Conservation (phyloP, 2,888 invertebrate species). For the Osedax fenrisi region DNA sequence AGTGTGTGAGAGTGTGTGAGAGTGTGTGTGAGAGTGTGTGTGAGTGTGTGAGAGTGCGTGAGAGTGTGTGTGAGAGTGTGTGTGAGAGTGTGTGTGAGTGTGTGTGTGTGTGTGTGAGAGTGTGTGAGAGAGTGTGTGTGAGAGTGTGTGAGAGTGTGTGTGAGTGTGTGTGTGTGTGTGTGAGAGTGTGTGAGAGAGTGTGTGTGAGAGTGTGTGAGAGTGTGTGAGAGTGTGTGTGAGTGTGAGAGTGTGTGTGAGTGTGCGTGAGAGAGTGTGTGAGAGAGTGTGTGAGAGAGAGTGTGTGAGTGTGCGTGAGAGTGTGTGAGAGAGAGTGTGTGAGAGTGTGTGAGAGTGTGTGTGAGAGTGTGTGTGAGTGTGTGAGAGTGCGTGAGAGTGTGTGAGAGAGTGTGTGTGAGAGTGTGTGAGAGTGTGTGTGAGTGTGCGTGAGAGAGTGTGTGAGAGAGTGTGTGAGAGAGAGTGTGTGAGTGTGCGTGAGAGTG, state of each 20-base stretch:
- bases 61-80: not conserved
- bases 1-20: not conserved
- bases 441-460: not conserved
- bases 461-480: not conserved
- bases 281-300: not conserved
- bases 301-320: not conserved
- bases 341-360: not conserved
- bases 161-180: not conserved
- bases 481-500: not conserved
- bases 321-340: conserved; percentile 2
- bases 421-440: not conserved
- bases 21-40: not conserved
- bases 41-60: not conserved
- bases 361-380: not conserved
- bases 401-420: not conserved
- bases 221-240: not conserved
- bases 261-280: not conserved
- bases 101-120: not conserved
- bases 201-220: not conserved
- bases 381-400: not conserved
- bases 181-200: not conserved
- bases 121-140: not conserved
- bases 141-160: not conserved
- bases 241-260: not conserved
- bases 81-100: not conserved